phyloP scores from a whole-genome alignment of 1,140 invertebrate species.

The Octopus bimaculoides region DNA sequence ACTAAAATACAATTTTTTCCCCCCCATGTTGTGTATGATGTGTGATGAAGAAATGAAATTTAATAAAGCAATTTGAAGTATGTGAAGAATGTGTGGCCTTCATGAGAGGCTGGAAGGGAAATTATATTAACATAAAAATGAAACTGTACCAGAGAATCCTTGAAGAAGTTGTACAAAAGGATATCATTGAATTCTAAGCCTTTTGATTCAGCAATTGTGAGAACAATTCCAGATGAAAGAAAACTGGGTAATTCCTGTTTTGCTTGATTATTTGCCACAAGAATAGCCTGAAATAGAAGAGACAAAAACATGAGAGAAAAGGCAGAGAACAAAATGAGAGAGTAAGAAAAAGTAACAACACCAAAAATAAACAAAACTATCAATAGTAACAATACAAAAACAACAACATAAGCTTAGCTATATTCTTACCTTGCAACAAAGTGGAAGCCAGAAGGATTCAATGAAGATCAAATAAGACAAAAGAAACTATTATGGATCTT shows the following conservation, averaged over 20 bases:
- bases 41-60: constrained; percentile 19
- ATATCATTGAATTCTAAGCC: constrained; percentile 52
- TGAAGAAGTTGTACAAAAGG: constrained; percentile 51
- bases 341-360: too few relatives aligned
- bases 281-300: constrained; percentile 24
- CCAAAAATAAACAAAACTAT: too few relatives aligned
- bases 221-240: constrained; percentile 35
- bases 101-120: background rate
- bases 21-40: background rate
- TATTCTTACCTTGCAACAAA: too few relatives aligned
- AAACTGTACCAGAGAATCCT: constrained; percentile 42
- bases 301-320: background rate
- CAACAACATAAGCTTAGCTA: too few relatives aligned
- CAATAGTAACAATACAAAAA: too few relatives aligned
- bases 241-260: constrained; percentile 31
- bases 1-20: too few relatives aligned
- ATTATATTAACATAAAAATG: background rate
- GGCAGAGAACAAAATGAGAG: too few relatives aligned
- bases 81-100: constrained; percentile 16
- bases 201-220: constrained; percentile 51
- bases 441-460: too few relatives aligned
- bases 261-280: constrained; percentile 45
- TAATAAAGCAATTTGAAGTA: constrained; percentile 29
- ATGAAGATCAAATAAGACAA: too few relatives aligned
- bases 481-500: too few relatives aligned